Evolutionary conservation across 1,140 invertebrate genomes (phyloP).

Genomic region (Bactericera cockerelli): DNA sequence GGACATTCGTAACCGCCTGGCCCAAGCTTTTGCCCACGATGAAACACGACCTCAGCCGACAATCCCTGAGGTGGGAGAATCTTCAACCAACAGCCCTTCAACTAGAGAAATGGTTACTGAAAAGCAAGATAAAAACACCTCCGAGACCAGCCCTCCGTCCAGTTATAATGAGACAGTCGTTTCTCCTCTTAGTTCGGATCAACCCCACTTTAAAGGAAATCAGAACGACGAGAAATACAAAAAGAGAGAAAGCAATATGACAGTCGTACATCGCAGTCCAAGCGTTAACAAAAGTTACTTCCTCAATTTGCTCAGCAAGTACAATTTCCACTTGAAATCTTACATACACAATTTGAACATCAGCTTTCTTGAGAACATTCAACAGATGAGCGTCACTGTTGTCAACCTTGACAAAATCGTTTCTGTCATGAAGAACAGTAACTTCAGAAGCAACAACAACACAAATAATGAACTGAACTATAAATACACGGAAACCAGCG

Average conservation of each 20-base stretch:
- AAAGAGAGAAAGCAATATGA: no score
- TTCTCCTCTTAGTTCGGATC: no score
- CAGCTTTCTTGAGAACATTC: background rate
- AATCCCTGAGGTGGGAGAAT: background rate
- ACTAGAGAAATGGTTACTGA: no score
- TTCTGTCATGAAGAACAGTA: background rate
- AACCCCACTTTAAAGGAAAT: no score
- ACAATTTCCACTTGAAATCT: background rate
- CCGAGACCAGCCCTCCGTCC: no score
- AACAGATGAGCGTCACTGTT: background rate
- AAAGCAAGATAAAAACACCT: no score
- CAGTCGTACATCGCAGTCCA: no score
- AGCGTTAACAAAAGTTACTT: no score
- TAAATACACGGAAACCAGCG: background rate
- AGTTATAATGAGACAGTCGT: no score
- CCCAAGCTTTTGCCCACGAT: background rate
- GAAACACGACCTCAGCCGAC: background rate
- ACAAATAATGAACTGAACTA: background rate
- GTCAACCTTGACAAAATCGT: background rate
- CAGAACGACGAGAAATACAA: no score
- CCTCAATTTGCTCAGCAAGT: background rate
- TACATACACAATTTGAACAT: background rate
- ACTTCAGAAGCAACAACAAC: background rate
- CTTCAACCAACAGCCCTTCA: no score
- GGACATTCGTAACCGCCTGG: conserved; percentile 20